Evolutionary conservation across 1,140 invertebrate genomes (phyloP).

Genomic region (Pogonomyrmex barbatus): DNA sequence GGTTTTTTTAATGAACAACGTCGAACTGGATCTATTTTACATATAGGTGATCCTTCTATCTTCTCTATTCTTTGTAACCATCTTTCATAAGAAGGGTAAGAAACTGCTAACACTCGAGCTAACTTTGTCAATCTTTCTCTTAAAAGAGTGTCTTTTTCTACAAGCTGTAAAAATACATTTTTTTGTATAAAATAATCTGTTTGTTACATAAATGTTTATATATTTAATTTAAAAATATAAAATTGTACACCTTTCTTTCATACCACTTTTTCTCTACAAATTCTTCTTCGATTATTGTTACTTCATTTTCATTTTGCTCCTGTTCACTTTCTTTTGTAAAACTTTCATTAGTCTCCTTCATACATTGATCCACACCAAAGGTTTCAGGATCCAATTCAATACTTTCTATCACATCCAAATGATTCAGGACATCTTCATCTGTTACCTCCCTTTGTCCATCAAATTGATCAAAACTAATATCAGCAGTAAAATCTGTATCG

Average conservation of each 20-base stretch:
- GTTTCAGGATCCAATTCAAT: slow-evolving; percentile 77
- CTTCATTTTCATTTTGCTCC: slow-evolving; percentile 46
- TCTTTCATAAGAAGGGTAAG: slow-evolving; percentile 83
- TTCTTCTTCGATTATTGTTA: background rate
- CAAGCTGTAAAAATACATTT: slow-evolving; percentile 75
- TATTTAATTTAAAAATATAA: background rate
- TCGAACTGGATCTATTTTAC: slow-evolving; percentile 80
- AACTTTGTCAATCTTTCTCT: slow-evolving; percentile 83
- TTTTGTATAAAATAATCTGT: background rate
- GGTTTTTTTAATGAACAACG: slow-evolving; percentile 81
- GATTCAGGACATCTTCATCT: slow-evolving; percentile 81
- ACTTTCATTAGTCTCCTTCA: slow-evolving; percentile 18
- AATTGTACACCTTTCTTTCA: slow-evolving; percentile 68
- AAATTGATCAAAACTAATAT: slow-evolving; percentile 72
- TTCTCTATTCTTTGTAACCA: slow-evolving; percentile 81
- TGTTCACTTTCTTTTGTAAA: slow-evolving; percentile 53
- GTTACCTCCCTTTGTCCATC: slow-evolving; percentile 74
- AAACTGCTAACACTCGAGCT: slow-evolving; percentile 81
- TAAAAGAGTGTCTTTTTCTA: slow-evolving; percentile 78
- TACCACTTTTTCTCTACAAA: slow-evolving; percentile 67
- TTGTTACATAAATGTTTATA: background rate
- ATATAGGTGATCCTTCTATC: slow-evolving; percentile 79
- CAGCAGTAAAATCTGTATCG: slow-evolving; percentile 70
- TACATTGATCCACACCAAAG: slow-evolving; percentile 60
- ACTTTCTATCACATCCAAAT: slow-evolving; percentile 83